A percentile compares a stretch with the other conserved stretches of the same genome.
phyloP scores from a whole-genome alignment of 2,113 vertebrate genomes.

The Blennius ocellaris region DNA sequence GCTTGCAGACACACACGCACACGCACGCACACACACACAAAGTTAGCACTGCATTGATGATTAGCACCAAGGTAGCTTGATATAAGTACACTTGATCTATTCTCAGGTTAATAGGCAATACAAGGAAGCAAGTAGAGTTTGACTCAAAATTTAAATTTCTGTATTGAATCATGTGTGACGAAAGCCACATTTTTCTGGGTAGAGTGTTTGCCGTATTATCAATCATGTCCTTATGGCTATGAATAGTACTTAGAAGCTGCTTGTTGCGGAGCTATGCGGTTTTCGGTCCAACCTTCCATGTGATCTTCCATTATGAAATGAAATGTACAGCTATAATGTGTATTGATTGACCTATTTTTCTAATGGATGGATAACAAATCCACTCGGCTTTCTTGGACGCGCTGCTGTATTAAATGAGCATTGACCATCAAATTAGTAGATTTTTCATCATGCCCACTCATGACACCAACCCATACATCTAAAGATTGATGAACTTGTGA shows the following conservation, averaged over 20 bases:
- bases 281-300: conserved; percentile 12
- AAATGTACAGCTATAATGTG: conserved; percentile 25
- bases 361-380: conserved; percentile 1
- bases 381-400: conserved; percentile 24
- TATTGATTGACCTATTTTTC: conserved; percentile 40
- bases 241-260: conserved; percentile 35
- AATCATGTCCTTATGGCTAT: conserved; percentile 14
- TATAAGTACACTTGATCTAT: conserved; percentile 10
- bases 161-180: conserved; percentile 10
- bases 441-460: conserved; percentile 25
- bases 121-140: conserved; percentile 1
- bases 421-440: conserved; percentile 46
- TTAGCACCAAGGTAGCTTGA: background rate
- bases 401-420: conserved; percentile 49
- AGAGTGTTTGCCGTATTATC: conserved; percentile 25
- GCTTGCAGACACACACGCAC: conserved; percentile 1
- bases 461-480: conserved; percentile 19
- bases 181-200: conserved; percentile 5
- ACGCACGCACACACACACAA: conserved; percentile 18
- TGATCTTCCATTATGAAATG: conserved; percentile 31
- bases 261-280: conserved; percentile 5
- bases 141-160: background rate
- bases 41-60: conserved; percentile 9
- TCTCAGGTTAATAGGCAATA: conserved; percentile 1
- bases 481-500: background rate